phyloP scores from a whole-genome alignment of 2,113 vertebrate genomes.

The Parus major region DNA sequence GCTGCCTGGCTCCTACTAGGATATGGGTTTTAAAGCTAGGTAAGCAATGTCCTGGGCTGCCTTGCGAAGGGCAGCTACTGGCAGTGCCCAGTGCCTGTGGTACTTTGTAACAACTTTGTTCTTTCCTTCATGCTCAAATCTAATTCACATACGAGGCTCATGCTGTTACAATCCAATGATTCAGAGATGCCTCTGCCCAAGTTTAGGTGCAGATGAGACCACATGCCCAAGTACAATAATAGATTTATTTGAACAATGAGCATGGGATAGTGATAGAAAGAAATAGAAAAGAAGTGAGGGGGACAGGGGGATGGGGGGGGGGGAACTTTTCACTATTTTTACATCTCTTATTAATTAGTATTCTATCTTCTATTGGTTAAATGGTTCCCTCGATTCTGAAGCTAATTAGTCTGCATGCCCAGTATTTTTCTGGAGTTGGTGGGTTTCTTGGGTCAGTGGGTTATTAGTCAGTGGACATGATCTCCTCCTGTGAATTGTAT shows the following conservation, averaged over 20 bases:
- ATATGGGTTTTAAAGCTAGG: background rate
- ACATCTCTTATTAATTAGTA: background rate
- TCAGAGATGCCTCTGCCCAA: background rate
- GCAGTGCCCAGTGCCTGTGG: background rate
- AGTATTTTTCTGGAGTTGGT: background rate
- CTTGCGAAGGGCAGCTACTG: background rate
- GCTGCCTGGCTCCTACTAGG: background rate
- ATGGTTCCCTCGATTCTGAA: background rate
- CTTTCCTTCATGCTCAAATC: background rate
- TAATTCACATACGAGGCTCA: background rate
- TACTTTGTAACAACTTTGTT: background rate
- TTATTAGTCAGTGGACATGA: accelerated
- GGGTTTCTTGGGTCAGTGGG: background rate
- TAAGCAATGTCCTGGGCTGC: background rate
- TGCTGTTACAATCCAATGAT: accelerated
- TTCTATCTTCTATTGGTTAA: background rate
- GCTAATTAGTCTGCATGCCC: background rate
- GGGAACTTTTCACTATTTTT: background rate
- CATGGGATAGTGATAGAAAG: background rate
- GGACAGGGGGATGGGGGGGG: accelerated
- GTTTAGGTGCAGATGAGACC: background rate
- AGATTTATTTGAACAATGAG: background rate
- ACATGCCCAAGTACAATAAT: background rate
- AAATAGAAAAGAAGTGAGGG: background rate
- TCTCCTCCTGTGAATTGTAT: background rate